Conservation (phyloP, 2,113 vertebrate genomes). For the Neolamprologus devosi region DNA sequence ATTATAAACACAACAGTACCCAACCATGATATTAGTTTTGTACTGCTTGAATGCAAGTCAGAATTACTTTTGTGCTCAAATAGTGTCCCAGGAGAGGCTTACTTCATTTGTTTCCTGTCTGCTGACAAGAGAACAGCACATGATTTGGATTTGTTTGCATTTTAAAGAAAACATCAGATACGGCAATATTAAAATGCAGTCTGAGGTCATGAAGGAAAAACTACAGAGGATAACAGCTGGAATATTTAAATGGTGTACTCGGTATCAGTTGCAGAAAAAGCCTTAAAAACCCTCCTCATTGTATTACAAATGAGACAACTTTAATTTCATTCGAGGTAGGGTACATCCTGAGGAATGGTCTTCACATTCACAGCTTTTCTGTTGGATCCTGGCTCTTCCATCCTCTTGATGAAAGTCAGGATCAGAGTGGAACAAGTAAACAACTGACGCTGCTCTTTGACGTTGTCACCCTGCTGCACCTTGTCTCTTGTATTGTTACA, state of each 20-base stretch:
- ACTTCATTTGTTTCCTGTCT: conserved; percentile 77
- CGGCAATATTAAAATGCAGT: neutral
- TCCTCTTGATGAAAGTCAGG: neutral
- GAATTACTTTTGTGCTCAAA: conserved; percentile 81
- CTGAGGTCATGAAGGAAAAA: neutral
- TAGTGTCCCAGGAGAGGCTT: conserved; percentile 75
- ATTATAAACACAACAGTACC: neutral
- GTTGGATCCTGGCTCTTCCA: neutral
- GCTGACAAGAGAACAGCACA: neutral
- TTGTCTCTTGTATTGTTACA: neutral
- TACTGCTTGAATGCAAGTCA: neutral
- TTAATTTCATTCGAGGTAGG: neutral
- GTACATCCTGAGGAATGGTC: neutral
- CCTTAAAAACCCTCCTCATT: neutral
- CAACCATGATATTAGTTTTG: neutral
- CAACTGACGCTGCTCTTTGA: neutral
- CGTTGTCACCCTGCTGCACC: neutral
- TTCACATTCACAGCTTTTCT: neutral
- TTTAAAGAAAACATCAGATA: neutral
- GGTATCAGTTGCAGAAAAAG: neutral
- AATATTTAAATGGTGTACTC: neutral
- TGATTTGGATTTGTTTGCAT: neutral
- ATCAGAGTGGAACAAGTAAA: neutral
- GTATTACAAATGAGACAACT: neutral
- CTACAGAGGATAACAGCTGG: neutral